These are phyloP conservation scores for Gila orcuttii DNA, from an alignment of 2,113 vertebrate genomes.

Conservation along the genomic window DNA sequence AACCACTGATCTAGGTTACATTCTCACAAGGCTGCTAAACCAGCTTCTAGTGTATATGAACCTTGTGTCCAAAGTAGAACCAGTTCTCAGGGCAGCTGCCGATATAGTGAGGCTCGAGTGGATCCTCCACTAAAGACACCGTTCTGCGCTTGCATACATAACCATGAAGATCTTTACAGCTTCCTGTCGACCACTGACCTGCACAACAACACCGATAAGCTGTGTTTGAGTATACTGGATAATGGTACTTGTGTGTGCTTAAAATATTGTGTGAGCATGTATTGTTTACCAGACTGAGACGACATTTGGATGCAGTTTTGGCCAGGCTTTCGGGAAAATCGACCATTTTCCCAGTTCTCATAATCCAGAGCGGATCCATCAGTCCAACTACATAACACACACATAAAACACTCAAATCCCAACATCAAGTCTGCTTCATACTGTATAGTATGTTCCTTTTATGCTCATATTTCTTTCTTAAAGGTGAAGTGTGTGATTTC, in stretches of 20 bases:
- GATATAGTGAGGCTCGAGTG: constrained; percentile 76
- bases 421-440: not conserved
- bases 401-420: constrained; percentile 8
- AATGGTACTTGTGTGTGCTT: not conserved
- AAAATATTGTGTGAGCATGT: not conserved
- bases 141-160: constrained; percentile 86
- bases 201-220: constrained; percentile 34
- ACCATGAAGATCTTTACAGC: constrained; percentile 79
- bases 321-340: constrained; percentile 45
- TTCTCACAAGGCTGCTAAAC: not conserved
- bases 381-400: constrained; percentile 79
- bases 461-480: not conserved
- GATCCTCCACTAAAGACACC: constrained; percentile 78
- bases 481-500: constrained; percentile 1
- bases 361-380: constrained; percentile 82
- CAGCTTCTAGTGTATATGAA: constrained; percentile 56
- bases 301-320: constrained; percentile 84
- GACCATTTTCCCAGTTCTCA: constrained; percentile 82
- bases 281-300: constrained; percentile 81
- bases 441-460: not conserved
- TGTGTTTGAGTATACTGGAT: not conserved
- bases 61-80: constrained; percentile 91
- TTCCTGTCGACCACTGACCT: constrained; percentile 84
- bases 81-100: constrained; percentile 88
- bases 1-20: not conserved